Evolutionary conservation across 2,888 invertebrate species (phyloP).

Genomic region (Spisula solida): DNA sequence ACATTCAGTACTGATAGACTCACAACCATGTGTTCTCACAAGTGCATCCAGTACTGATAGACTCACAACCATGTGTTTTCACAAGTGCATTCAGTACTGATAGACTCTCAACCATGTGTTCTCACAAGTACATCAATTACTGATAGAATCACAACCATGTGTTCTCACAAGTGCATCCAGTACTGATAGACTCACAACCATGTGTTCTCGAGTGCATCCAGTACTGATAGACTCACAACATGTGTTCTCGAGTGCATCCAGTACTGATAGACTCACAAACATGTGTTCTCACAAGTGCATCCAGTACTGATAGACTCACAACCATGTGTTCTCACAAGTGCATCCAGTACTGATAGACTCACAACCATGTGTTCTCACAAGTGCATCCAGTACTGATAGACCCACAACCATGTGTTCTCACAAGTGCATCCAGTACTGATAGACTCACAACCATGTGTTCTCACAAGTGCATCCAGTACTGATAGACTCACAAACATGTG

Average conservation of each 20-base stretch:
- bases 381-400: not conserved
- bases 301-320: not conserved
- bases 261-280: not conserved
- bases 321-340: too few relatives aligned
- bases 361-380: not conserved
- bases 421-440: too few relatives aligned
- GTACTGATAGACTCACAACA: not conserved
- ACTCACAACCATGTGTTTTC: too few relatives aligned
- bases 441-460: not conserved
- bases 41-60: not conserved
- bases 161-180: too few relatives aligned
- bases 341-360: not conserved
- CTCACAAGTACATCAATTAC: not conserved
- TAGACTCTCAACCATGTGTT: not conserved
- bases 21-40: not conserved
- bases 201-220: constrained; percentile 9
- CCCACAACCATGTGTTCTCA: too few relatives aligned
- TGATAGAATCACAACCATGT: too few relatives aligned
- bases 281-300: constrained; percentile 9
- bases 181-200: not conserved
- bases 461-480: not conserved
- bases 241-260: too few relatives aligned
- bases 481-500: too few relatives aligned
- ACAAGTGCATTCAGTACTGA: too few relatives aligned
- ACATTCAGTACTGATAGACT: constrained; percentile 2